A percentile compares a stretch with the other conserved stretches of the same genome.
Evolutionary conservation across 2,113 vertebrate genomes (phyloP).

Genomic region (Meleagris gallopavo): DNA sequence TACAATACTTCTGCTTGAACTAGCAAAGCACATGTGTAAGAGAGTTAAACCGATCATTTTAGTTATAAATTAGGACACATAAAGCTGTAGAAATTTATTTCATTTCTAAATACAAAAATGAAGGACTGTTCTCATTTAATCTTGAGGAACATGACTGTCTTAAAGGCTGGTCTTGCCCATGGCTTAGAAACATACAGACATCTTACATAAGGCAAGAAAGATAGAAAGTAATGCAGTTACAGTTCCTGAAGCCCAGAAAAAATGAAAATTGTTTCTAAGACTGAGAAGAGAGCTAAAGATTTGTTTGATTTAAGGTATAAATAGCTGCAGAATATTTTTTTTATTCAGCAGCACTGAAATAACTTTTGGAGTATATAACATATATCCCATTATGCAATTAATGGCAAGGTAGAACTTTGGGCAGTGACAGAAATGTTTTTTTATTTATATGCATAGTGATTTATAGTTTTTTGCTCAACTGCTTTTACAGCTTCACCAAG

Average conservation of each 20-base stretch:
- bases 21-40: background rate
- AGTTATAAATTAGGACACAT: background rate
- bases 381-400: conserved; percentile 64
- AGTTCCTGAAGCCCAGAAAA: conserved; percentile 30
- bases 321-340: conserved; percentile 30
- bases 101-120: conserved; percentile 60
- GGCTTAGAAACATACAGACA: background rate
- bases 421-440: conserved; percentile 53
- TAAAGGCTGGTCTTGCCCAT: background rate
- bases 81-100: background rate
- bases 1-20: background rate
- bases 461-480: conserved; percentile 21
- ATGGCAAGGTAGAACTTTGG: background rate
- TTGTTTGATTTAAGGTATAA: conserved; percentile 20
- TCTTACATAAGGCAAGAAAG: conserved; percentile 53
- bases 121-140: conserved; percentile 52
- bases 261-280: conserved; percentile 28
- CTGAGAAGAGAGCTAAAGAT: background rate
- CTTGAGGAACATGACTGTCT: conserved; percentile 47
- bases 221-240: conserved; percentile 38
- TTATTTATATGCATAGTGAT: conserved; percentile 68
- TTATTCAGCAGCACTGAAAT: conserved; percentile 59
- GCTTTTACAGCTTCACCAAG: conserved; percentile 61
- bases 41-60: background rate
- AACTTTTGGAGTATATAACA: conserved; percentile 43